Base-by-base conservation (phyloP, 2,797 vertebrate genomes). In the Girardinus metallicus region DNA sequence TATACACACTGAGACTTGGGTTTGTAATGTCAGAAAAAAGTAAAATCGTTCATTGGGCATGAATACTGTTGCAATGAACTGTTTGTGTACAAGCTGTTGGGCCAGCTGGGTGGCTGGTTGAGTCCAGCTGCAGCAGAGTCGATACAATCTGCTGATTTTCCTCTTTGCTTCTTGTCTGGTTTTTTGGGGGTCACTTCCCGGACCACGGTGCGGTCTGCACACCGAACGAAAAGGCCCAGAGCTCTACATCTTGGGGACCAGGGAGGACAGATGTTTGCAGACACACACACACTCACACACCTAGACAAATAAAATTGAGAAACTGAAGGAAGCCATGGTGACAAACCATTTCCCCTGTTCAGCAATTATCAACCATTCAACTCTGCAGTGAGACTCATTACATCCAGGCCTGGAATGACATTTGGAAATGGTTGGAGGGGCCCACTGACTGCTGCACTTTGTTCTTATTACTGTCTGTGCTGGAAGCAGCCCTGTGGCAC, bases 341-440 rank as follows among this genome's bases (percentile, higher is more conserved):
- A 92, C 90, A 91, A 90, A 93, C 91, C 88, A 93, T 92, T 93
- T 94, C 91, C 92, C 87, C 87, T 88, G 87, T 90, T 90, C 85
- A 86, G 86, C 88, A 94, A 94, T 94, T 93, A 93, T 80, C 78
- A 60, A 80, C 62, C 85, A 84, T 92, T 90, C 88, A 89, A 79
- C 88, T 89, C 84, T 82, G 85, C 88, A 86, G 86, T 7, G 79
- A 90, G 85, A 71, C 89, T 91, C 90, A 92, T 94, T 94, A 94
- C 86, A 85, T 53, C 64, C 90, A 84, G 90, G 87, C 85, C 90
- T 85, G 91, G 91, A 91, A 90, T 84, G 89, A 93, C 93, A 94
- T 94, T 94, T 94, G 93, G 93, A 93, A 94, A 90, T 82, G 79
- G 83, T 94, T 94, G 92, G 81, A 85, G 87, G 83, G 92, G 86